Percentiles rank a stretch among this genome's conserved stretches.
Evolutionary conservation across 2,797 vertebrate genomes (phyloP).

Genomic region (Microchirus variegatus): DNA sequence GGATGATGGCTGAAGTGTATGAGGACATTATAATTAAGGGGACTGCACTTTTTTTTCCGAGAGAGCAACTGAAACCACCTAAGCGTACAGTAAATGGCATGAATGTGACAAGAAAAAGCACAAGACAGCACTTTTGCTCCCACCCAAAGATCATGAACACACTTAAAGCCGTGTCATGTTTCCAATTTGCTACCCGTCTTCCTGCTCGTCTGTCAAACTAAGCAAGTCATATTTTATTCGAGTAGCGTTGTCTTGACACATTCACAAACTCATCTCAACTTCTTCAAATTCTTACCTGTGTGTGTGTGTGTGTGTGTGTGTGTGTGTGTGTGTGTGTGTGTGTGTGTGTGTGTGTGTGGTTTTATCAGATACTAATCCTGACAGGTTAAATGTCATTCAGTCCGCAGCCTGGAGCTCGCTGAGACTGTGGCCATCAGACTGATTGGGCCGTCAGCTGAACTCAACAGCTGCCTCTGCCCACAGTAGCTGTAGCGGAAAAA

Average conservation of each 20-base stretch:
- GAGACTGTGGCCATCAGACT: conserved; percentile 62
- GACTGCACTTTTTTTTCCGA: conserved; percentile 52
- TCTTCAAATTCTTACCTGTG: conserved; percentile 44
- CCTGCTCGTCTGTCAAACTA: conserved; percentile 37
- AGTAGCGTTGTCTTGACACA: conserved; percentile 25
- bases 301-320: conserved; percentile 12
- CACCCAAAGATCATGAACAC: conserved; percentile 29
- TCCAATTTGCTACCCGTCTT: conserved; percentile 20
- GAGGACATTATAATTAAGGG: conserved; percentile 64
- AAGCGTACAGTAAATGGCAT: conserved; percentile 49
- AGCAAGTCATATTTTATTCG: conserved; percentile 50
- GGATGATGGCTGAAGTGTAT: conserved; percentile 65
- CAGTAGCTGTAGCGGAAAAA: conserved; percentile 77
- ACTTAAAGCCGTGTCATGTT: conserved; percentile 17
- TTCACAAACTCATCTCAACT: conserved; percentile 46
- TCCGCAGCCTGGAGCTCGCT: conserved; percentile 42
- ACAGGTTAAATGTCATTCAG: conserved; percentile 72
- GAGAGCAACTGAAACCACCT: conserved; percentile 34
- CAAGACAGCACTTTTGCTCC: conserved; percentile 15
- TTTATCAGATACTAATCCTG: conserved; percentile 56
- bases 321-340: conserved; percentile 33
- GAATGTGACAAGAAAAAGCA: conserved; percentile 40
- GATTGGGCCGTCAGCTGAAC: conserved; percentile 46
- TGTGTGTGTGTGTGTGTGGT: conserved; percentile 41
- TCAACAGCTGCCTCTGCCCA: conserved; percentile 55